Evolutionary conservation across 1,140 invertebrate species (phyloP), one percentile per base, ranked within the genome.

Genomic region (Lepidurus packardi): DNA sequence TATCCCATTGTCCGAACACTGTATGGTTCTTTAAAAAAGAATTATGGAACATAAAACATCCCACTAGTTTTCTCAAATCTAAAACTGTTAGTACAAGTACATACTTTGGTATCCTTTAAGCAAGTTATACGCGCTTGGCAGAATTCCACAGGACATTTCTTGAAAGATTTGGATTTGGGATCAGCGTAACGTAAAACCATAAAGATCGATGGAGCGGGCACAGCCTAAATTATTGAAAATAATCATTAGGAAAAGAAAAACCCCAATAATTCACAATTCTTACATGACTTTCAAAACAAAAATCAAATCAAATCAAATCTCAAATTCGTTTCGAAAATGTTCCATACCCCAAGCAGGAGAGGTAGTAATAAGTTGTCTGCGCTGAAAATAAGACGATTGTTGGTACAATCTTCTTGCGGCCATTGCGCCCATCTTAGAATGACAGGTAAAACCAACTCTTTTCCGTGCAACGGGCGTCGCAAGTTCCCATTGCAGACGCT

Each of bases 181-280:
- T 92, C 93, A n/a, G 92, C 92, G 81, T 91, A 93, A 82, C 90
- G 91, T 7, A 95, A 85, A 82, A 94, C 92, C 13, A 90, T 90
- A 43, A 87, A 88, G 44, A 90, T 86, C 0, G 88, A 86, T 77
- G 90, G 85, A 0, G 89, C 88, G 77, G 88, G 86, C 82, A 90
- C 85, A 43, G 84, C 83, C 87, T 88, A 34, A 4, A 34, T 34
- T 83, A 53, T 82, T 81, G 44, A 81, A 80, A 80, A 80, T 79
- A 21, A 44, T 80, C 73, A 79, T 73, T 73, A 45, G 73, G 16
- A 76, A 76, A 25, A n/a, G 0, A 13, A 21, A 77, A 74, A 73
- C 45, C 11, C 13, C 8, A 65, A 65, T 13, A 34, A 34, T 34
- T 34, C 34, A 34, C 1, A 21, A 65, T n/a, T 7, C 3, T n/a